Percentiles rank a stretch among this genome's conserved stretches.
phyloP scores from a whole-genome alignment of 2,888 invertebrate genomes.

The Tuta absoluta region DNA sequence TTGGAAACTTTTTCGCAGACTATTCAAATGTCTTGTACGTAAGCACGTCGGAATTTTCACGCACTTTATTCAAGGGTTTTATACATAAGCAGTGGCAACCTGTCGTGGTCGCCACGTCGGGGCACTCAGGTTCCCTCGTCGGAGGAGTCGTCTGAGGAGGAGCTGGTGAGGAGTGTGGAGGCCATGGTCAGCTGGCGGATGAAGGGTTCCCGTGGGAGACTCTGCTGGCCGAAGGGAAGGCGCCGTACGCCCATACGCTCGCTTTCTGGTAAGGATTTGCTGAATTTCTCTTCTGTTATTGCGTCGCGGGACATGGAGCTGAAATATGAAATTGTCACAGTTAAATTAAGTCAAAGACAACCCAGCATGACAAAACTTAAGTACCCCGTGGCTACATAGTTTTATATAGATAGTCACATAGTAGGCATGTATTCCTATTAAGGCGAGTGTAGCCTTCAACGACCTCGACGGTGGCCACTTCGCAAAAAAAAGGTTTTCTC shows the following conservation, averaged over 20 bases:
- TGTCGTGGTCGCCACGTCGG: constrained; percentile 74
- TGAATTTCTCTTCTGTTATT: constrained; percentile 86
- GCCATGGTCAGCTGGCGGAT: constrained; percentile 83
- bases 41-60: background rate
- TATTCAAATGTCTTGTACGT: too few species aligned
- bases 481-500: too few species aligned
- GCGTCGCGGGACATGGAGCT: constrained; percentile 84
- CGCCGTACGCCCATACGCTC: constrained; percentile 77
- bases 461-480: too few species aligned
- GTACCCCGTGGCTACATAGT: too few species aligned
- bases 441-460: too few species aligned
- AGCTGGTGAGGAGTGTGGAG: constrained; percentile 83
- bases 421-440: too few species aligned
- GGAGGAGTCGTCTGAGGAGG: constrained; percentile 80
- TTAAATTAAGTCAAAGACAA: too few species aligned
- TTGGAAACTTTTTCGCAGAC: constrained; percentile 32
- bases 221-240: constrained; percentile 78
- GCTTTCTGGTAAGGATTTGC: constrained; percentile 83
- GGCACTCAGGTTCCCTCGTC: constrained; percentile 78
- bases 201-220: constrained; percentile 82
- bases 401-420: too few species aligned
- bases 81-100: constrained; percentile 77
- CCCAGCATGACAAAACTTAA: background rate
- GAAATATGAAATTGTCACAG: constrained; percentile 35
- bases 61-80: constrained; percentile 64